Conservation (phyloP, 2,797 vertebrate species). For the Tapera naevia region DNA sequence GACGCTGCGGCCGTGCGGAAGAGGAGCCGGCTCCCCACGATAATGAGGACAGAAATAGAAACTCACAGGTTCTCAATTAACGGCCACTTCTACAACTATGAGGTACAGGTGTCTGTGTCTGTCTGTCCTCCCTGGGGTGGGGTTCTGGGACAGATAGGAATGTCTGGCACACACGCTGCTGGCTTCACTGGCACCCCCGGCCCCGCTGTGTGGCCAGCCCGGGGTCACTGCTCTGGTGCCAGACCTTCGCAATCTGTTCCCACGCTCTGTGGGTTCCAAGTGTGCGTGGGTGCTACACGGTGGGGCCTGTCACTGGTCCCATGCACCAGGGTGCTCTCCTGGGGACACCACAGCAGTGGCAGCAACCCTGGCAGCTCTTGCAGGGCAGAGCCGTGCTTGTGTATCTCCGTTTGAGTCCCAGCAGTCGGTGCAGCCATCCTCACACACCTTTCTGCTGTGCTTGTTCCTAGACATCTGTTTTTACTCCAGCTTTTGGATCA, state of each 20-base stretch:
- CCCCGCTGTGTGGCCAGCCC: rapidly evolving
- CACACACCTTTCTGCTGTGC: rapidly evolving
- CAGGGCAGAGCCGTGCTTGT: not conserved
- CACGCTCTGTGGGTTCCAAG: not conserved
- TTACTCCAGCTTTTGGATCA: conserved; percentile 87
- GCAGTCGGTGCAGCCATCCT: rapidly evolving
- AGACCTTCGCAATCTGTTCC: not conserved
- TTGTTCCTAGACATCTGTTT: conserved; percentile 88
- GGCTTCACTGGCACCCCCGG: not conserved
- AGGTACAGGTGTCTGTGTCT: conserved; percentile 32
- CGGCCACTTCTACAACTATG: conserved; percentile 89
- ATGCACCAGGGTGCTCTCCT: not conserved
- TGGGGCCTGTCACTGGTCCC: too few species aligned
- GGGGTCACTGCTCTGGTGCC: not conserved
- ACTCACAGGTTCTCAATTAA: conserved; percentile 91
- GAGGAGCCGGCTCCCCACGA: conserved; percentile 71
- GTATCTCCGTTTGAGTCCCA: too few species aligned
- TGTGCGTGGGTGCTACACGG: rapidly evolving
- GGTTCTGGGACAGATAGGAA: not conserved
- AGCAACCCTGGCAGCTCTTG: too few species aligned
- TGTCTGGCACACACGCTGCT: not conserved
- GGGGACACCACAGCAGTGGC: not conserved
- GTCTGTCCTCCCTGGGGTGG: not conserved
- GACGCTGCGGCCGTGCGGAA: conserved; percentile 80
- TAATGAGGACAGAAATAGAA: conserved; percentile 67